Evolutionary conservation across 30 jellyfish, hydroid and myxozoan genomes (phyloP).

Genomic region (Aurelia coerulea): DNA sequence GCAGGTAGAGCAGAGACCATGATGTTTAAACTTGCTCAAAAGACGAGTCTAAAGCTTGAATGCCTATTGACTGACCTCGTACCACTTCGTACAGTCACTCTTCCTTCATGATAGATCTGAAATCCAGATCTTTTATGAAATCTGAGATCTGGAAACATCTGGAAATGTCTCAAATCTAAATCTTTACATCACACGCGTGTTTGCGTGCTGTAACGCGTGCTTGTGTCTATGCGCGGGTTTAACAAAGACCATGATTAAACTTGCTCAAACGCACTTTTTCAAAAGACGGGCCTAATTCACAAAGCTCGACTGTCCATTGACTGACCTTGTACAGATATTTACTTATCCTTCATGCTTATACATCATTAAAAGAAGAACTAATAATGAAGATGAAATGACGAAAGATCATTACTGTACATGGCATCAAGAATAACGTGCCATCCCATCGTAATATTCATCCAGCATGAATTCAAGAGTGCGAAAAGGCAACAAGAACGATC

Average conservation of each 20-base stretch:
- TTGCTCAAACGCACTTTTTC: constrained; percentile 2
- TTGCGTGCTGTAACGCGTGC: constrained; percentile 41
- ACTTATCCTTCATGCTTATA: constrained; percentile 11
- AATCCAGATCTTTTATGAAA: no score
- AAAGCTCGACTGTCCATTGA: not conserved
- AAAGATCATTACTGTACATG: constrained; percentile 47
- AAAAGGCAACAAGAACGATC: constrained; percentile 48
- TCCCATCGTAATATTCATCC: constrained; percentile 28
- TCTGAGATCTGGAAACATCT: no score
- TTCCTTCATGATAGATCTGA: no score
- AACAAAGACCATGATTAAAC: constrained; percentile 22
- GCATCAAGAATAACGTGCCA: constrained; percentile 45
- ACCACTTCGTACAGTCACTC: no score
- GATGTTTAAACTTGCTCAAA: no score
- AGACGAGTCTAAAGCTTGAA: no score
- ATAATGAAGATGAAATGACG: constrained; percentile 27
- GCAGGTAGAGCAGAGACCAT: no score
- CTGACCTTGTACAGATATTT: constrained; percentile 3
- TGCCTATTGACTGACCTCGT: no score
- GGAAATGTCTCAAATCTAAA: no score
- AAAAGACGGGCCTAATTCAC: constrained; percentile 44
- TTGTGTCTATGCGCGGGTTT: not conserved
- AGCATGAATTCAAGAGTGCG: constrained; percentile 63
- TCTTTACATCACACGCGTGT: not conserved
- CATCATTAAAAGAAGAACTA: not conserved